These are phyloP conservation scores for Porites divaricata DNA, from an alignment of 92 coral and sea anemone genomes.

Conservation along the genomic window DNA sequence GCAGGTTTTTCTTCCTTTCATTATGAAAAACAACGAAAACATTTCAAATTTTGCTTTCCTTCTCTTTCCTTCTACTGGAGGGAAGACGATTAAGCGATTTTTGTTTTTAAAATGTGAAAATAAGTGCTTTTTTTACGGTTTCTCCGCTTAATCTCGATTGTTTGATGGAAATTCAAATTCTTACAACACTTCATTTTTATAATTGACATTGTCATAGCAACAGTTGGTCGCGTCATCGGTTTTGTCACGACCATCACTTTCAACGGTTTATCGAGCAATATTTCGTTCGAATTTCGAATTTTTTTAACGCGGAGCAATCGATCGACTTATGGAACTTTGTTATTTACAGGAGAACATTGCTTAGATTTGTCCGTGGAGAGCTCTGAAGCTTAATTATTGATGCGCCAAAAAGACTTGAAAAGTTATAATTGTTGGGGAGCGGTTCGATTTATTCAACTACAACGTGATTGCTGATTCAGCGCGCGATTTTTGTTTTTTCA, in stretches of 20 bases:
- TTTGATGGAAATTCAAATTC: slow-evolving; percentile 65
- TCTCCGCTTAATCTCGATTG: neutral
- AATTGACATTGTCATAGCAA: slow-evolving; percentile 93
- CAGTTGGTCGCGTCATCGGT: slow-evolving; percentile 99
- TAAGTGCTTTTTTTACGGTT: neutral
- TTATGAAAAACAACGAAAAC: neutral
- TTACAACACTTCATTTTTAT: slow-evolving; percentile 66
- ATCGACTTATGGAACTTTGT: slow-evolving; percentile 75
- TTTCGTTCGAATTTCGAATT: slow-evolving; percentile 99
- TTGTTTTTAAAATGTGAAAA: neutral
- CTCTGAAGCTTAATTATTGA: slow-evolving; percentile 85
- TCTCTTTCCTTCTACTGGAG: too few relatives aligned
- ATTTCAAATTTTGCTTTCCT: neutral
- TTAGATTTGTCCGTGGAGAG: slow-evolving; percentile 66
- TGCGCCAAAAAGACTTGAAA: slow-evolving; percentile 81
- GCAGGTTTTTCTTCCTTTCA: neutral
- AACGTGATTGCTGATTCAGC: slow-evolving; percentile 99
- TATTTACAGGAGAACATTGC: slow-evolving; percentile 16
- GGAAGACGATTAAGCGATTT: neutral
- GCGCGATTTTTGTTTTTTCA: slow-evolving; percentile 99
- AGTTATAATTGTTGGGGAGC: slow-evolving; percentile 91
- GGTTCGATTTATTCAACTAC: slow-evolving; percentile 90
- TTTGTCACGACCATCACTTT: slow-evolving; percentile 96
- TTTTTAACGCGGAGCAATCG: slow-evolving; percentile 94
- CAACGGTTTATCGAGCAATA: slow-evolving; percentile 97